Evolutionary conservation across 2,113 vertebrate genomes (phyloP).

Genomic region (Zosterops borbonicus): DNA sequence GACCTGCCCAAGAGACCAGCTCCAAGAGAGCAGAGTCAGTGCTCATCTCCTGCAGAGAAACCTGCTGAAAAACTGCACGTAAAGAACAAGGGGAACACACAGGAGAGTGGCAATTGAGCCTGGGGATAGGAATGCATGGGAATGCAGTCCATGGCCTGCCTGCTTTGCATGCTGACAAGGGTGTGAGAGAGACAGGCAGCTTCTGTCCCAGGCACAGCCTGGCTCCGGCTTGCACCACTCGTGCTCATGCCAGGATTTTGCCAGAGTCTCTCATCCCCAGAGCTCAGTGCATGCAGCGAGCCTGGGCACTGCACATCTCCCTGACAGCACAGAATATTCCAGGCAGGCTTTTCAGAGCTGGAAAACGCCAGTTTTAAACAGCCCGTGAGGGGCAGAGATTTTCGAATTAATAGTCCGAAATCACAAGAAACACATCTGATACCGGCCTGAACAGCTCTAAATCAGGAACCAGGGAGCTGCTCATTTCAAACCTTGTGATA

Average conservation of each 20-base stretch:
- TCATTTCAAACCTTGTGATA: constrained; percentile 32
- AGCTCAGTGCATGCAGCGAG: fast-evolving
- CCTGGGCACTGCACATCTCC: neutral
- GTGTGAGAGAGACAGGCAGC: neutral
- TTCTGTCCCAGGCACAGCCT: constrained; percentile 24
- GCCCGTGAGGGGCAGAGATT: neutral
- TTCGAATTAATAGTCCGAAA: neutral
- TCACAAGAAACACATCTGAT: constrained; percentile 3
- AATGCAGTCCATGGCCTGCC: neutral
- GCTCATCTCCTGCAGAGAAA: neutral
- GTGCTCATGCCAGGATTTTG: neutral
- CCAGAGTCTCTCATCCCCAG: neutral
- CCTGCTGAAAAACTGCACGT: fast-evolving
- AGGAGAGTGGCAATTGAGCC: fast-evolving
- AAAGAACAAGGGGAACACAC: neutral
- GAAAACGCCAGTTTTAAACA: neutral
- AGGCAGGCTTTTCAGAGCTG: neutral
- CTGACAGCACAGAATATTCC: neutral
- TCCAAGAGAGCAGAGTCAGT: neutral
- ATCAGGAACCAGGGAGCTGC: neutral
- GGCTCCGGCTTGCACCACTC: neutral
- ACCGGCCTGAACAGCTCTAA: neutral
- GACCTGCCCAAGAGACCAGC: neutral
- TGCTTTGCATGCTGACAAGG: constrained; percentile 34
- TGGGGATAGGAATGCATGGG: neutral